A percentile compares a stretch with the other conserved stretches of the same genome.
phyloP scores from a whole-genome alignment of 1,140 invertebrate species.

The Telenomus remus region DNA sequence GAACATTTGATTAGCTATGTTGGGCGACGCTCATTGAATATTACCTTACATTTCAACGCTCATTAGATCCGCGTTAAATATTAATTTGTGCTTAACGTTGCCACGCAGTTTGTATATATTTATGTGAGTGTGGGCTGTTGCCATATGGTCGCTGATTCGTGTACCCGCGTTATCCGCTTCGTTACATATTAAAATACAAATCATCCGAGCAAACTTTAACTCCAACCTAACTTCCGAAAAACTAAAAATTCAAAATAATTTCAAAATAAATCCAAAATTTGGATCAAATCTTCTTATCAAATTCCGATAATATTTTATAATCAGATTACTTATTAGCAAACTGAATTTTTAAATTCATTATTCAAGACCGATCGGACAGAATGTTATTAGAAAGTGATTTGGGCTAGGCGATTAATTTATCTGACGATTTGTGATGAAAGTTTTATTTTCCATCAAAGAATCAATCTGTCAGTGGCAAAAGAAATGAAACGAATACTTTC shows the following conservation, averaged over 20 bases:
- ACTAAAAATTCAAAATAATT: too few species aligned
- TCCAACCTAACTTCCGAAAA: too few species aligned
- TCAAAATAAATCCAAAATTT: too few species aligned
- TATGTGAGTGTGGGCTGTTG: constrained; percentile 12
- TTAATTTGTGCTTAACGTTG: constrained; percentile 32
- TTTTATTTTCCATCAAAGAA: neutral
- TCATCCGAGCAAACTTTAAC: too few species aligned
- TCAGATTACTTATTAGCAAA: too few species aligned
- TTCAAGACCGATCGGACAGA: too few species aligned
- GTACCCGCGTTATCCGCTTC: neutral
- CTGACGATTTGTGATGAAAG: neutral
- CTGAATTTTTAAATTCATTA: too few species aligned
- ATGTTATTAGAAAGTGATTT: neutral
- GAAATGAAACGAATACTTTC: too few species aligned
- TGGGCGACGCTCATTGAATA: constrained; percentile 7
- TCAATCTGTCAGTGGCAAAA: too few species aligned
- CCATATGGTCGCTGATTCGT: constrained; percentile 21
- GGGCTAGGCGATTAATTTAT: neutral
- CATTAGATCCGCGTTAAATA: constrained; percentile 34
- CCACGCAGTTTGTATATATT: constrained; percentile 16
- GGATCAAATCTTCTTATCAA: too few species aligned
- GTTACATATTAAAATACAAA: too few species aligned
- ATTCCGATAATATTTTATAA: too few species aligned
- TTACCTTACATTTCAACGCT: constrained; percentile 21
- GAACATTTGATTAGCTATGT: constrained; percentile 2